Conservation (phyloP, 1,140 invertebrate species). For the Phymastichus coffea region DNA sequence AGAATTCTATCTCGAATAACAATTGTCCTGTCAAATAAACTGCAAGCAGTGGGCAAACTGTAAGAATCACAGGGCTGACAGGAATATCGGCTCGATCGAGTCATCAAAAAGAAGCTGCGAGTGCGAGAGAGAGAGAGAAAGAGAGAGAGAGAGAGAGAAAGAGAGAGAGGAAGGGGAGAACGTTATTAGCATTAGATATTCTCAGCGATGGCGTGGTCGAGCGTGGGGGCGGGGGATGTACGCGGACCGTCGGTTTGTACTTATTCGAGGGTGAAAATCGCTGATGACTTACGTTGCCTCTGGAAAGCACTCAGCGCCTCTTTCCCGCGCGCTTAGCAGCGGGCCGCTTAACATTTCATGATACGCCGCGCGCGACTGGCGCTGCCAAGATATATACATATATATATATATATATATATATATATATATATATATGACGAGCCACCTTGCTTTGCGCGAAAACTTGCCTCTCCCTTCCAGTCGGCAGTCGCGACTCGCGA, state of each 20-base stretch:
- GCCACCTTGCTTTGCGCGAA: slow-evolving; percentile 12
- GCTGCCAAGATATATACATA: not conserved
- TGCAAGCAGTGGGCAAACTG: too few relatives aligned
- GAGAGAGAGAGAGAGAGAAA: not conserved
- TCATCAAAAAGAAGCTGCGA: not conserved
- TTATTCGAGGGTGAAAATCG: slow-evolving; percentile 24
- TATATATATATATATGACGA: too few relatives aligned
- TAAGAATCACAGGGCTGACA: too few relatives aligned
- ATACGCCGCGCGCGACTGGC: slow-evolving; percentile 10
- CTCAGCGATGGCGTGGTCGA: not conserved
- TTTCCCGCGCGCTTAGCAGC: slow-evolving; percentile 8
- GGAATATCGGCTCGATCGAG: too few relatives aligned
- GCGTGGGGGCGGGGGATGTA: not conserved
- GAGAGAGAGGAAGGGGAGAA: not conserved
- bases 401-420: too few relatives aligned
- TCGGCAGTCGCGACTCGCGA: not conserved
- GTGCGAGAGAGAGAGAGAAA: not conserved
- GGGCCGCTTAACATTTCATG: slow-evolving; percentile 24
- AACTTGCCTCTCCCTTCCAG: not conserved
- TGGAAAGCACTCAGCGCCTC: slow-evolving; percentile 15
- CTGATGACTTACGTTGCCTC: slow-evolving; percentile 23
- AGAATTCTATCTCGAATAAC: too few relatives aligned
- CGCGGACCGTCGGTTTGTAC: too few relatives aligned
- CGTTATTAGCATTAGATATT: not conserved
- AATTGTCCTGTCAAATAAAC: too few relatives aligned